phyloP scores from a whole-genome alignment of 2,888 invertebrate genomes.

The Pteria penguin region DNA sequence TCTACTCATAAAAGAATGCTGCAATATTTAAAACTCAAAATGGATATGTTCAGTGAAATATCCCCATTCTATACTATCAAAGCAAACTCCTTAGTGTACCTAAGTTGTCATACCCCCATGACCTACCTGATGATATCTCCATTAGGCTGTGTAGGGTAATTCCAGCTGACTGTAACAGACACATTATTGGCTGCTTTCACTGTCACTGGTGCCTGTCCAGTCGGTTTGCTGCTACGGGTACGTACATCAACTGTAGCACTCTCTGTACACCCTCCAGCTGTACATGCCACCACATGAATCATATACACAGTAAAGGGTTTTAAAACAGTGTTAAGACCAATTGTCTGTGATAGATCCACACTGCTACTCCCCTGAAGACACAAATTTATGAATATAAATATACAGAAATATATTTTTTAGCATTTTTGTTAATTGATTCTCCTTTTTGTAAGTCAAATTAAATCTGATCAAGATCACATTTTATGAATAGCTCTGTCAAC shows the following conservation, averaged over 20 bases:
- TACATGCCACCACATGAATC: conserved; percentile 68
- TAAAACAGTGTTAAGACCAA: conserved; percentile 59
- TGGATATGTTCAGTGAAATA: too few species aligned
- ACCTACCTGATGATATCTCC: conserved; percentile 69
- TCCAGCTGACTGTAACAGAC: conserved; percentile 66
- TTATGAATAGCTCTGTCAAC: too few species aligned
- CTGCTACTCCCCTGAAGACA: conserved; percentile 55
- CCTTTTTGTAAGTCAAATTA: too few species aligned
- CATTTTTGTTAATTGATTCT: too few species aligned
- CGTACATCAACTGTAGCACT: conserved; percentile 56
- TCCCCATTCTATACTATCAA: too few species aligned
- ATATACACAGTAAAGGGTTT: conserved; percentile 66
- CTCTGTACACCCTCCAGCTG: conserved; percentile 69
- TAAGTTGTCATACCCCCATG: too few species aligned
- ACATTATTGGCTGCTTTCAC: conserved; percentile 59
- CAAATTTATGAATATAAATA: not conserved
- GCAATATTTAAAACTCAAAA: too few species aligned
- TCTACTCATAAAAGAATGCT: too few species aligned
- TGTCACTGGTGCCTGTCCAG: conserved; percentile 62
- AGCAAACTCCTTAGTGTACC: too few species aligned
- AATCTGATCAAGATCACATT: too few species aligned
- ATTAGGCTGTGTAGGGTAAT: conserved; percentile 66
- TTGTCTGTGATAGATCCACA: conserved; percentile 56
- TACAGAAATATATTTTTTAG: not conserved
- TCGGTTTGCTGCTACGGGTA: conserved; percentile 67